Evolutionary conservation across 1,140 invertebrate species (phyloP), one percentile per base, ranked within the genome.

Genomic region (Pseudobourletiella spinata): DNA sequence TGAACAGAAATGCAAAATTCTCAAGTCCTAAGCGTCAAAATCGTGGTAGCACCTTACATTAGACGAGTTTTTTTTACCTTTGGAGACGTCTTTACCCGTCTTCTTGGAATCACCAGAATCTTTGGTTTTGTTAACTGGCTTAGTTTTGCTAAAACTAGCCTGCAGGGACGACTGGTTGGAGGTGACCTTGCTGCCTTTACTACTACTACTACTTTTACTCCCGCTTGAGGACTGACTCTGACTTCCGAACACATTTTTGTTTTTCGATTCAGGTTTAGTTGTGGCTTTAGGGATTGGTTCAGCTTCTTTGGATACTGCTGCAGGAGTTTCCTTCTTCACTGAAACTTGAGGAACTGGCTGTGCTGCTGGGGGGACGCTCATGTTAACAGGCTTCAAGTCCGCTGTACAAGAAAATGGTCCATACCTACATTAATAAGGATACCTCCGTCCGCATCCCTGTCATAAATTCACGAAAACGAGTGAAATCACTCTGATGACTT

Each of bases 351-450:
- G n/a, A n/a, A n/a, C n/a, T n/a, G n/a, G n/a, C n/a, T n/a, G n/a
- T n/a, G n/a, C n/a, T n/a, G n/a, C n/a, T n/a, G n/a, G n/a, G n/a
- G n/a, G n/a, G n/a, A n/a, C n/a, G n/a, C n/a, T n/a, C n/a, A n/a
- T 58, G 26, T 32, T 20, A 11, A 35, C 39, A 28, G 30, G 8
- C 24, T 30, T 26, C 20, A 42, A n/a, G n/a, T 28, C 59, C 3
- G 20, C 18, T n/a, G 32, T 51, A 35, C 59, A 52, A 1, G 32
- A 18, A 18, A 59, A 20, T 2, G 57, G 44, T 59, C 46, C 57
- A 32, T 32, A 50, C 15, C 46, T 59, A n/a, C 15, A 16, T 22
- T 22, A n/a, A 25, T 43, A 18, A 4, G 20, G 25, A 3, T 29
- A 8, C 24, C 11, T 3, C 14, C 3, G n/a, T n/a, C n/a, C n/a